Evolutionary conservation across 2,888 invertebrate species (phyloP).

Genomic region (Yponomeuta evonymella): DNA sequence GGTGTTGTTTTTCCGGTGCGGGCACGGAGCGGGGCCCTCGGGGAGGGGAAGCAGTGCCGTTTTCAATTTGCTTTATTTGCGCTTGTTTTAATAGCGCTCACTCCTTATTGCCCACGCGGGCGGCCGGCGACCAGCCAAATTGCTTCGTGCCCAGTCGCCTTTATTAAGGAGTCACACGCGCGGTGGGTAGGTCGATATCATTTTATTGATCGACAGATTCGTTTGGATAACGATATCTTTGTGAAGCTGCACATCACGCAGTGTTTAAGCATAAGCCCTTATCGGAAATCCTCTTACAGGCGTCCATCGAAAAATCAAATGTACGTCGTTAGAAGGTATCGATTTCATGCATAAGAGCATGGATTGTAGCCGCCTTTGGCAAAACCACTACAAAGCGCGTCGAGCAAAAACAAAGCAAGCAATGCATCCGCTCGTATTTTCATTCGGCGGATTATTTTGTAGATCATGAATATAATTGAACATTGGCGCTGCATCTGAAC

Average conservation of each 20-base stretch:
- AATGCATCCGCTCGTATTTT: neutral
- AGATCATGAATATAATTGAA: neutral
- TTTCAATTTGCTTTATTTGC: constrained; percentile 76
- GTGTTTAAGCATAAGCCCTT: neutral
- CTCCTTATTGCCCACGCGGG: constrained; percentile 67
- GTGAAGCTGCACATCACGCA: neutral
- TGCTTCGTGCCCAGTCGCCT: constrained; percentile 71
- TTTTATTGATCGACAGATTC: neutral
- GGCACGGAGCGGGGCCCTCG: constrained; percentile 33
- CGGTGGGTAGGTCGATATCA: neutral
- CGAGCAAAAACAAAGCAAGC: neutral
- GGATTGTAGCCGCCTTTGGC: neutral
- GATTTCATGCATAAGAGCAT: neutral
- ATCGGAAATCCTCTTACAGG: neutral
- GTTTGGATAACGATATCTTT: neutral
- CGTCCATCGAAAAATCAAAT: neutral
- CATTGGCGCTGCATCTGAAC: neutral
- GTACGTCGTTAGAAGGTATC: neutral
- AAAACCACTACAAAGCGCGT: constrained; percentile 1
- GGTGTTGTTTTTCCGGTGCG: constrained; percentile 54
- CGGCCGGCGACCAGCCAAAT: constrained; percentile 65
- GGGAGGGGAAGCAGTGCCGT: constrained; percentile 53
- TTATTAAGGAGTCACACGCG: constrained; percentile 61
- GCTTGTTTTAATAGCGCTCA: constrained; percentile 73
- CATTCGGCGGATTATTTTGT: neutral